Evolutionary conservation across 2,888 invertebrate species (phyloP).

Genomic region (Erebia epiphron): DNA sequence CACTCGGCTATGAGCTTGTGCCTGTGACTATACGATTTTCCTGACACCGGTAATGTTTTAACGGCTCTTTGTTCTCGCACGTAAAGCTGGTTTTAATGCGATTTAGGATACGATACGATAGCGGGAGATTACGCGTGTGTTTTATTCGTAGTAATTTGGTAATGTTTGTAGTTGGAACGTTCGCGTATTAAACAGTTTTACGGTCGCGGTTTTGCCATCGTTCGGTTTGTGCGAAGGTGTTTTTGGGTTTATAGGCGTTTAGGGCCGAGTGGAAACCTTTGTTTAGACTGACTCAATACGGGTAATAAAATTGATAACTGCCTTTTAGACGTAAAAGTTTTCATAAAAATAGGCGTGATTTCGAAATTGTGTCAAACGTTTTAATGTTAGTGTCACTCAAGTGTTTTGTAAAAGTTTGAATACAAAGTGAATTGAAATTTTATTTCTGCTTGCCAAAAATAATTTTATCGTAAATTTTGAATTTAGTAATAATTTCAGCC

Average conservation of each 20-base stretch:
- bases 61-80: slow-evolving; percentile 76
- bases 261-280: slow-evolving; percentile 73
- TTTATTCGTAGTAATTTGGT: slow-evolving; percentile 72
- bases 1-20: slow-evolving; percentile 72
- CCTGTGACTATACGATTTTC: slow-evolving; percentile 64
- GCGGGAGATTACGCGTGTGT: slow-evolving; percentile 73
- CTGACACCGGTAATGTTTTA: slow-evolving; percentile 56
- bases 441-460: not conserved
- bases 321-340: slow-evolving; percentile 39
- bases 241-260: slow-evolving; percentile 76
- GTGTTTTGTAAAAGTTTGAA: slow-evolving; percentile 21
- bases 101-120: slow-evolving; percentile 61
- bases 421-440: slow-evolving; percentile 18
- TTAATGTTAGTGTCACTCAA: slow-evolving; percentile 30
- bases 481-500: not conserved
- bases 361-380: slow-evolving; percentile 32
- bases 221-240: slow-evolving; percentile 76
- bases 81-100: slow-evolving; percentile 66
- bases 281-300: slow-evolving; percentile 61
- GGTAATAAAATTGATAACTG: slow-evolving; percentile 61
- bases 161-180: slow-evolving; percentile 62
- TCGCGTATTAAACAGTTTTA: slow-evolving; percentile 67
- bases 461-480: not conserved
- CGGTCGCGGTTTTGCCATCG: slow-evolving; percentile 72
- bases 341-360: slow-evolving; percentile 39